These are phyloP conservation scores for Cephonodes hylas DNA, from an alignment of 2,888 invertebrate genomes.

Conservation along the genomic window DNA sequence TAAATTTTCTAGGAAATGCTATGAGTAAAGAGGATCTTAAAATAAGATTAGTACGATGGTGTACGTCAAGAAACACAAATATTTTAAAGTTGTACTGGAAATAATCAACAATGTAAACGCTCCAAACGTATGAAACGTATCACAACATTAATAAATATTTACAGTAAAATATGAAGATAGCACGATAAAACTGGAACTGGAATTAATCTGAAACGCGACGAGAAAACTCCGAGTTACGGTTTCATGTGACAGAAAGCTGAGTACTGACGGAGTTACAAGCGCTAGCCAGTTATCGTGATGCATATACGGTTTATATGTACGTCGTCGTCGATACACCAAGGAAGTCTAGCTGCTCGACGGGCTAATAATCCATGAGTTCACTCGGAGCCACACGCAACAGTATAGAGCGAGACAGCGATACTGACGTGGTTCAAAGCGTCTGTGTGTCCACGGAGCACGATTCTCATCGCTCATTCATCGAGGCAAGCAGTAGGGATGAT, in stretches of 20 bases:
- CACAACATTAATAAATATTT: background rate
- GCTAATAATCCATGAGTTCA: slow-evolving; percentile 5
- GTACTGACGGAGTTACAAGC: background rate
- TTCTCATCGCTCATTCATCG: slow-evolving; percentile 45
- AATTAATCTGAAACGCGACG: background rate
- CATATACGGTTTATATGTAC: background rate
- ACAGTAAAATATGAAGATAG: background rate
- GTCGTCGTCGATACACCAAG: background rate
- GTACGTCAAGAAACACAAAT: background rate
- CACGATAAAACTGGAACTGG: background rate
- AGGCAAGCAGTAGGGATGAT: slow-evolving; percentile 24
- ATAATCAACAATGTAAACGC: background rate
- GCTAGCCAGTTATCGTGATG: background rate
- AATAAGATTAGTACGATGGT: background rate
- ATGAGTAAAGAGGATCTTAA: background rate
- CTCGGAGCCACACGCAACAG: slow-evolving; percentile 15
- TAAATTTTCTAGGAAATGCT: background rate
- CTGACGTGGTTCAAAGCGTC: slow-evolving; percentile 33
- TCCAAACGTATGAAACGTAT: background rate
- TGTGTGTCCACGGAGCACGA: slow-evolving; percentile 27
- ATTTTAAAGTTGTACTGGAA: background rate
- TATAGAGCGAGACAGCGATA: slow-evolving; percentile 47
- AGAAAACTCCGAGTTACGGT: background rate
- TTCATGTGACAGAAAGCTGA: background rate
- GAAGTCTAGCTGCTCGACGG: background rate